phyloP scores from a whole-genome alignment of 1,140 invertebrate genomes.

The Lasaia peninsularis region DNA sequence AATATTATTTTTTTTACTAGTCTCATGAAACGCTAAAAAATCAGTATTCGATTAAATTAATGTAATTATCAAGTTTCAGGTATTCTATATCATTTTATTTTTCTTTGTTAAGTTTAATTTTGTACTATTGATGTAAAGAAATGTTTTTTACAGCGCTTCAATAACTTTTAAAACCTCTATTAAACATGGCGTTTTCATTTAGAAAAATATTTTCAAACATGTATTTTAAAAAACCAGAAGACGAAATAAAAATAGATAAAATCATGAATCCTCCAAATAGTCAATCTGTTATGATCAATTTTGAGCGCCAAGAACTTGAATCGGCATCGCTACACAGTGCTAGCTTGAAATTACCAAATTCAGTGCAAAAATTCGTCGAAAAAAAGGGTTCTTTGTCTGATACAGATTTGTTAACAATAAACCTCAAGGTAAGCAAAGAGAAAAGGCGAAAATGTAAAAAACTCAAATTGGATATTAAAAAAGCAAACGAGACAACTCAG shows the following conservation, averaged over 20 bases:
- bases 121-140: too few species aligned
- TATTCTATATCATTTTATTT: too few species aligned
- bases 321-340: slow-evolving; percentile 44
- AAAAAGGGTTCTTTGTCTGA: slow-evolving; percentile 61
- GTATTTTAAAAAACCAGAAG: slow-evolving; percentile 58
- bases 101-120: too few species aligned
- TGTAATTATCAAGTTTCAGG: too few species aligned
- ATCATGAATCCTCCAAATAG: slow-evolving; percentile 20
- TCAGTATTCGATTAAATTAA: too few species aligned
- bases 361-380: slow-evolving; percentile 40
- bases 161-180: too few species aligned
- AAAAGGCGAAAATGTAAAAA: slow-evolving; percentile 42
- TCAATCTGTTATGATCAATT: slow-evolving; percentile 27
- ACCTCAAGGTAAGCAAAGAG: slow-evolving; percentile 23
- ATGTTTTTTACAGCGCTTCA: too few species aligned
- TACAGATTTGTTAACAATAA: slow-evolving; percentile 45
- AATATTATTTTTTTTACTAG: too few species aligned
- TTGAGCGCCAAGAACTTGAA: slow-evolving; percentile 45
- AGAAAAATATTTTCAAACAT: slow-evolving; percentile 64
- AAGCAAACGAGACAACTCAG: slow-evolving; percentile 42
- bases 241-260: slow-evolving; percentile 20
- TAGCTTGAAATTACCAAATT: slow-evolving; percentile 46
- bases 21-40: too few species aligned
- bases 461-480: slow-evolving; percentile 58
- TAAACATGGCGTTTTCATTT: slow-evolving; percentile 59